Percentiles rank a stretch among this genome's conserved stretches.
Evolutionary conservation across 2,888 invertebrate genomes (phyloP).

Genomic region (Callimorpha dominula): DNA sequence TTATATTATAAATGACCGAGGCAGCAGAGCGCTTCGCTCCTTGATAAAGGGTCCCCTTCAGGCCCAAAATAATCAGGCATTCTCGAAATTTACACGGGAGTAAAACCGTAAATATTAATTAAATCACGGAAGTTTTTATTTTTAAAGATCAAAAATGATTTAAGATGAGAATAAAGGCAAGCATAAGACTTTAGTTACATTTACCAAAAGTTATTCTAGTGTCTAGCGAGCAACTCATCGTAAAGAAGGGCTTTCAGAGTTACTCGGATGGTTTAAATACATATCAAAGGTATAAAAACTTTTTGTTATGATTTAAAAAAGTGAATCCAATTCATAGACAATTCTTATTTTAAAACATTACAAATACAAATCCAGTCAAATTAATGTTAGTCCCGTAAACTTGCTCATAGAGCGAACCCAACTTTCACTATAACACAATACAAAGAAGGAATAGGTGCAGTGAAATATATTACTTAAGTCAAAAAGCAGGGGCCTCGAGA

Average conservation of each 20-base stretch:
- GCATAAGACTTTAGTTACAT: too few species aligned
- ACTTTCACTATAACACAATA: conserved; percentile 35
- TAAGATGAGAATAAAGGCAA: not conserved
- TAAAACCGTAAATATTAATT: not conserved
- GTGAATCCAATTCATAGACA: not conserved
- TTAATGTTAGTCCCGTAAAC: conserved; percentile 29
- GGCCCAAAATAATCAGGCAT: not conserved
- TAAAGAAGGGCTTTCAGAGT: not conserved
- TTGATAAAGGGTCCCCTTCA: not conserved
- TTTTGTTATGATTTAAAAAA: not conserved
- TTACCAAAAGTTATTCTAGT: not conserved
- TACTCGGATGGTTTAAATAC: not conserved
- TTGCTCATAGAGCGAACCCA: conserved; percentile 29
- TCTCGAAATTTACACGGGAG: not conserved
- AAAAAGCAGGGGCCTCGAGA: not conserved
- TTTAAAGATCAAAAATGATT: not conserved
- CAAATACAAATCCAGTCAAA: not conserved
- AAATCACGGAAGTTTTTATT: not conserved
- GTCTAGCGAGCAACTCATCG: not conserved
- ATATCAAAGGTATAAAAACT: not conserved
- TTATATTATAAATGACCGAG: not conserved
- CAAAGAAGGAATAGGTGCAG: conserved; percentile 23
- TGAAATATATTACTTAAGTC: not conserved
- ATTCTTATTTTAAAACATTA: not conserved
- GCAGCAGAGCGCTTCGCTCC: not conserved